Conservation (phyloP, 1,140 invertebrate species). For the Prorops nasuta region DNA sequence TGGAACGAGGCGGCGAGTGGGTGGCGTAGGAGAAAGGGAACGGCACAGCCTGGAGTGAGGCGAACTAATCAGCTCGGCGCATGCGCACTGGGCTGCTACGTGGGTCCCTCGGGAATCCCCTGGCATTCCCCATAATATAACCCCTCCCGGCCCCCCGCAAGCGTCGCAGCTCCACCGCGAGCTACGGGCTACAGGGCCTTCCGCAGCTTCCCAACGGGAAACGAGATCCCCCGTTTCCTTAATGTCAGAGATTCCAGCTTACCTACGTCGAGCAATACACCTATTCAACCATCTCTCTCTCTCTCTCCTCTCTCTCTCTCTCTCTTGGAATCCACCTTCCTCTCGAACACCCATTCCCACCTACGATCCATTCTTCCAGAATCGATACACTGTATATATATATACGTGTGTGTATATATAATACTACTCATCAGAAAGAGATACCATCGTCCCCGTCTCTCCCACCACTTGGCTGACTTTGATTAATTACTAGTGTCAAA, state of each 20-base stretch:
- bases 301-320: conserved; percentile 8
- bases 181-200: conserved; percentile 32
- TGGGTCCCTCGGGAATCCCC: conserved; percentile 42
- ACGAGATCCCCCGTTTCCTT: conserved; percentile 30
- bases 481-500: no score
- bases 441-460: no score
- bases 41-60: conserved; percentile 17
- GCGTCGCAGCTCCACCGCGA: conserved; percentile 19
- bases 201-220: conserved; percentile 22
- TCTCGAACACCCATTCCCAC: no score
- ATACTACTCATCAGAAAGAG: no score
- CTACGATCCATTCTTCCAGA: no score
- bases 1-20: conserved; percentile 6
- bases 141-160: conserved; percentile 15
- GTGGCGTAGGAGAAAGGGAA: conserved; percentile 11
- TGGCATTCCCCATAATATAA: conserved; percentile 48
- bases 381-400: no score
- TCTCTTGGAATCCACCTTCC: not conserved
- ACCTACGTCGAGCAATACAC: conserved; percentile 17
- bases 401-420: no score
- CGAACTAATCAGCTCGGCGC: conserved; percentile 52
- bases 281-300: conserved; percentile 2
- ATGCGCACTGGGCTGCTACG: conserved; percentile 42
- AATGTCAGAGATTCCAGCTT: conserved; percentile 29
- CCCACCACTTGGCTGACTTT: no score